A percentile compares a stretch with the other conserved stretches of the same genome.
Conservation (phyloP, 2,797 vertebrate genomes). For the Cirrhinus molitorella region DNA sequence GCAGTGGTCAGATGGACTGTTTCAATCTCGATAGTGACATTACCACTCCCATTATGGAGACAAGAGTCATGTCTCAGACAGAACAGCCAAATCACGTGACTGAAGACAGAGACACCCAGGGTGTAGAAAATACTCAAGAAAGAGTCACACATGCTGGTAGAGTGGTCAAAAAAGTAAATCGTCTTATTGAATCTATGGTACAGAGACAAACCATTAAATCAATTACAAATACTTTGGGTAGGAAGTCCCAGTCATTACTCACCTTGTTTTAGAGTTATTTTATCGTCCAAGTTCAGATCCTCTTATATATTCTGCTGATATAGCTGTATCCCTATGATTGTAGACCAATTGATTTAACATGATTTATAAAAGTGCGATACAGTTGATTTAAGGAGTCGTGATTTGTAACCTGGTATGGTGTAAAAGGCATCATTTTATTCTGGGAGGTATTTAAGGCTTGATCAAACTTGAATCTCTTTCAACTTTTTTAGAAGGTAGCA, state of each 20-base stretch:
- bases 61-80: neutral
- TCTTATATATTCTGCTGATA: neutral
- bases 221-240: neutral
- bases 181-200: neutral
- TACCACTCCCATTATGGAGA: neutral
- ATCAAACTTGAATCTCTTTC: neutral
- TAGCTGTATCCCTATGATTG: neutral
- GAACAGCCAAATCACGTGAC: neutral
- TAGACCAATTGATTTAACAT: neutral
- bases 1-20: neutral
- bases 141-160: neutral
- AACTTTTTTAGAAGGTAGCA: neutral
- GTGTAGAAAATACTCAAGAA: neutral
- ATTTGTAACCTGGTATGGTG: neutral
- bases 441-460: neutral
- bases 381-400: no score
- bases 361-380: neutral
- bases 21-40: neutral
- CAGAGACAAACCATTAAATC: neutral
- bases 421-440: conserved; percentile 9
- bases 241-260: neutral
- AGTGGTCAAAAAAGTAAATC: conserved; percentile 2
- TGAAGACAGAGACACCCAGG: neutral
- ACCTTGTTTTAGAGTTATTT: conserved; percentile 4
- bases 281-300: neutral